Evolutionary conservation across 2,113 vertebrate genomes (phyloP).

Genomic region (Hoplias malabaricus): DNA sequence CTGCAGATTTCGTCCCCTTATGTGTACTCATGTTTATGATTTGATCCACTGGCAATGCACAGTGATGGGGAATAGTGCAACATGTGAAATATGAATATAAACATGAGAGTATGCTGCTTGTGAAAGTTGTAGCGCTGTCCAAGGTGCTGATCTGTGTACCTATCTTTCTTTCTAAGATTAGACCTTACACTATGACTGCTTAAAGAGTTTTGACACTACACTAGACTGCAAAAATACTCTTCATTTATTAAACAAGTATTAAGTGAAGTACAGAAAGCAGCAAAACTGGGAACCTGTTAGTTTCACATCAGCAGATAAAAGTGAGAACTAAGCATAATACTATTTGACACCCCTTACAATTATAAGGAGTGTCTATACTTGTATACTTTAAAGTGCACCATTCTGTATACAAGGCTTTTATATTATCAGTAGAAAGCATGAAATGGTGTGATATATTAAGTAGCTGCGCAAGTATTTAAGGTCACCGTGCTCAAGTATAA

Average conservation of each 20-base stretch:
- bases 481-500: too few species aligned
- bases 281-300: background rate
- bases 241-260: background rate
- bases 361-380: too few species aligned
- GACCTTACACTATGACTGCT: too few species aligned
- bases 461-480: too few species aligned
- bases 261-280: background rate
- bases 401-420: too few species aligned
- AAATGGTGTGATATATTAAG: too few species aligned
- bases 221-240: background rate
- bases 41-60: background rate
- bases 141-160: slow-evolving; percentile 70
- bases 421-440: too few species aligned
- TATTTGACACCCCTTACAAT: too few species aligned
- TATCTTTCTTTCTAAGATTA: slow-evolving; percentile 22
- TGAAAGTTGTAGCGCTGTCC: slow-evolving; percentile 64
- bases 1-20: too few species aligned
- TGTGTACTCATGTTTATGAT: background rate
- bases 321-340: background rate
- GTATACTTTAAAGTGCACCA: too few species aligned
- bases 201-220: background rate
- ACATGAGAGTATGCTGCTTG: background rate
- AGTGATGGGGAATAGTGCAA: background rate
- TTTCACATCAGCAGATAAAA: background rate
- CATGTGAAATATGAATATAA: background rate